Evolutionary conservation across 2,888 invertebrate species (phyloP), one percentile per base, ranked within the genome.

Genomic region (Trissolcus brochymenae): DNA sequence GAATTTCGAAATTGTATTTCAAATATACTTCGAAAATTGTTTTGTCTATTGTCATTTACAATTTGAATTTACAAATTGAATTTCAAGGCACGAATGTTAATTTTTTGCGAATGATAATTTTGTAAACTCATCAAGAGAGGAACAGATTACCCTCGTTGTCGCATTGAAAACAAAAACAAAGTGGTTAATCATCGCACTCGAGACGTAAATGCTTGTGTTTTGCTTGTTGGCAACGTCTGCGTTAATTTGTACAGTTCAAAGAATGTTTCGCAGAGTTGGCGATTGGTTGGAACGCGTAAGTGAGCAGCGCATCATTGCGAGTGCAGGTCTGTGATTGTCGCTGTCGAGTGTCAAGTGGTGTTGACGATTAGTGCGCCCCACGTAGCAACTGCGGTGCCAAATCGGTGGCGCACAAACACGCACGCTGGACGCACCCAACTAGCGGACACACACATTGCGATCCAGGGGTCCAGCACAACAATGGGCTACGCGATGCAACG

Each of bases 401-500:
- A 68, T n/a, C 46, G 66, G 70, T 64, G 41, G 64, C 62, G 25
- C 51, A 50, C 66, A 57, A 9, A 57, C 57, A 51, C 56, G 43
- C 41, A 62, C 53, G 41, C 17, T 25, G 14, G 14, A 55, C 17
- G 14, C 14, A 19, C 51, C 43, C 16, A 51, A 51, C 19, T 1
- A 51, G 21, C 14, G 19, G 14, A 64, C 55, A 54, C 17, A 53
- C 57, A 17, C 50, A 14, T 43, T 49, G 61, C 61, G 46, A 73
- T 74, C 64, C 68, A 78, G 79, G 82, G 80, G 81, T 79, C 61
- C 66, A 56, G 54, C 53, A 56, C 81, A 82, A 87, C 86, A 87
- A 87, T 86, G 81, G 85, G 82, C 81, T 73, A 80, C 80, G 83
- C 83, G 85, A 87, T 87, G 87, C 87, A 88, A 87, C 87, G 85